A percentile compares a stretch with the other conserved stretches of the same genome.
These are phyloP conservation scores for Thryonomys swinderianus DNA, from an alignment of 2,113 vertebrate species.

Conservation along the genomic window DNA sequence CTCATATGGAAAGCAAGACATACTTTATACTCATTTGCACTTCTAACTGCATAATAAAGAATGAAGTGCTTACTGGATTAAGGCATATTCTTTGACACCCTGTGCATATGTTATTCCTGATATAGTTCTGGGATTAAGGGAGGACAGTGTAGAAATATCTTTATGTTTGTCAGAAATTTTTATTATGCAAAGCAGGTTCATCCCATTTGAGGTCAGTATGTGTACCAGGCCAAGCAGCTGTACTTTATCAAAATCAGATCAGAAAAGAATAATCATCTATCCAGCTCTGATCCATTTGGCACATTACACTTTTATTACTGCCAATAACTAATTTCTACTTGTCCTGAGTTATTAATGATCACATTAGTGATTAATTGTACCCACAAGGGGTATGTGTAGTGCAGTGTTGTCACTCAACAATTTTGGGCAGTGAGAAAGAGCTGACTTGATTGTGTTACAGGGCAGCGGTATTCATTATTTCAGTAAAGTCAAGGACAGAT, in stretches of 20 bases:
- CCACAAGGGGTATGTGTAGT: background rate
- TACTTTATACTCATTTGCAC: background rate
- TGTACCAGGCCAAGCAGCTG: too few species aligned
- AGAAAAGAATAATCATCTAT: accelerated
- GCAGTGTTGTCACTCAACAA: background rate
- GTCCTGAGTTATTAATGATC: background rate
- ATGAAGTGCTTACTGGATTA: background rate
- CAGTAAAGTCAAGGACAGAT: background rate
- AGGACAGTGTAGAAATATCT: background rate
- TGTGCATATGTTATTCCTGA: background rate
- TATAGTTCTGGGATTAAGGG: background rate
- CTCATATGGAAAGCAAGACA: background rate
- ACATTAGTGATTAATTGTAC: background rate
- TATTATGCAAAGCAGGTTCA: background rate
- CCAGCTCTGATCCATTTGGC: background rate
- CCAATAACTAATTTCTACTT: background rate
- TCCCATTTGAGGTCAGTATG: background rate
- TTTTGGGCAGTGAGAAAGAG: background rate
- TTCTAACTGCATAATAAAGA: background rate
- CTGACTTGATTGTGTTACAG: background rate
- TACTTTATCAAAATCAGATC: background rate
- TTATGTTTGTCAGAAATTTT: background rate
- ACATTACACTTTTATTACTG: background rate
- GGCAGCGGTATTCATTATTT: background rate
- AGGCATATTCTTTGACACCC: background rate